Percentiles rank a stretch among this genome's conserved stretches.
Conservation (phyloP, 2,888 invertebrate species). For the Noctua fimbriata region DNA sequence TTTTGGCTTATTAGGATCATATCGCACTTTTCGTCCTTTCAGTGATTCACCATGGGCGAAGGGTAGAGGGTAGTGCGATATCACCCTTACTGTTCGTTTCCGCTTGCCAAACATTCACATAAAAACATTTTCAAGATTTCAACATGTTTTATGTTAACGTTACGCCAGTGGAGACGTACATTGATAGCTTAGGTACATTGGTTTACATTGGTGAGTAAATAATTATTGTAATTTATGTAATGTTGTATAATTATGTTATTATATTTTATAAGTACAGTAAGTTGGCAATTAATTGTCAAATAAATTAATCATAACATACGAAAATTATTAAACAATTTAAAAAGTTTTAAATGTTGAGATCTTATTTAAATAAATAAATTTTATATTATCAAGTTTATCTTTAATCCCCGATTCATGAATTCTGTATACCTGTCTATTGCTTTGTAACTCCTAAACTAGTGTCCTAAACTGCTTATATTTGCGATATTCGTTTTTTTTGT, state of each 20-base stretch:
- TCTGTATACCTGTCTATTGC: not conserved
- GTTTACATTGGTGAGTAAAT: not conserved
- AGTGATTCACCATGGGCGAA: no score
- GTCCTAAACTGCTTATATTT: not conserved
- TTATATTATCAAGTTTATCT: not conserved
- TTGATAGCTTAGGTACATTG: not conserved
- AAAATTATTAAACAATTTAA: not conserved
- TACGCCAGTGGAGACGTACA: not conserved
- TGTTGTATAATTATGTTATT: not conserved
- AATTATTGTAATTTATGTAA: not conserved
- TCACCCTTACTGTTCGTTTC: not conserved
- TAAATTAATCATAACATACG: not conserved
- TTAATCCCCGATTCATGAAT: not conserved
- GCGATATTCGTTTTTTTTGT: not conserved
- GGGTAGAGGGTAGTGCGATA: no score
- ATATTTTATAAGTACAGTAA: not conserved
- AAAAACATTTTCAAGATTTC: not conserved
- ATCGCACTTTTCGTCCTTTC: not conserved
- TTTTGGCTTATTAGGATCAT: no score
- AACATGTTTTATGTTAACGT: not conserved
- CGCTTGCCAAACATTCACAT: no score
- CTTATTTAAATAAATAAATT: conserved; percentile 10
- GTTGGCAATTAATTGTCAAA: not conserved
- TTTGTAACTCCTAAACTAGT: not conserved
- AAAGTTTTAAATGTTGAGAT: not conserved